Base-by-base conservation (phyloP, 2,888 invertebrate species). In the Axea sp. region DNA sequence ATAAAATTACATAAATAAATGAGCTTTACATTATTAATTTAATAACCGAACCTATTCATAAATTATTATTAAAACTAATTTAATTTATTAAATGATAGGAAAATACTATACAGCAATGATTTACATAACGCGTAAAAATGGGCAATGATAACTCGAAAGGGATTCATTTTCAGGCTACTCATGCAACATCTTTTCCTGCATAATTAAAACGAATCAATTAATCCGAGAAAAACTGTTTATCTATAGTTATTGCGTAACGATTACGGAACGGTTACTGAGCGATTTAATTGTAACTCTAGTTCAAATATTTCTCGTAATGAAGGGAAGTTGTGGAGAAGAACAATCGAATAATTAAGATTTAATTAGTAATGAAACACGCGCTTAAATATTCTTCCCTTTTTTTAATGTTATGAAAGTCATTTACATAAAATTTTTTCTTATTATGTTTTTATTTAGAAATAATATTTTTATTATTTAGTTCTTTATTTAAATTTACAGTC, bases 121-220 rank as follows among this genome's bases (percentile, higher is more conserved):
- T 64, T 64, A 51, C 19, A 24, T 51, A 64, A 64, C 14, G 3
- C 33, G 11, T 6, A 37, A 33, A 41, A 62, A 15, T 7, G 7
- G 19, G 17, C 19, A 33, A 43, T 51, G 51, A 62, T 51, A 64
- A 51, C 64, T 35, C 53, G 45, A 28, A 53, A 37, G 41, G 45
- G 35, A 28, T 33, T 53, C 24, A 12, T 55, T 39, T 28, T 24
- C 12, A 35, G 7, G 12, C 11, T 12, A 53, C 22, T 59, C 26
- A 24, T 51, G 24, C 26, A 51, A 53, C 53, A 65, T 65, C 65
- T 51, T 65, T 67, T 67, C 65, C 65, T 67, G 47, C 35, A 55
- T 67, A 67, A 55, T 67, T 67, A 55, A 67, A 64, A 53, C 35
- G 43, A 65, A 39, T 67, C 39, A 55, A 67, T 67, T 67, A 55